Evolutionary conservation across 2,888 invertebrate genomes (phyloP), one percentile per base, ranked within the genome.

Genomic region (Drosophila quinaria): DNA sequence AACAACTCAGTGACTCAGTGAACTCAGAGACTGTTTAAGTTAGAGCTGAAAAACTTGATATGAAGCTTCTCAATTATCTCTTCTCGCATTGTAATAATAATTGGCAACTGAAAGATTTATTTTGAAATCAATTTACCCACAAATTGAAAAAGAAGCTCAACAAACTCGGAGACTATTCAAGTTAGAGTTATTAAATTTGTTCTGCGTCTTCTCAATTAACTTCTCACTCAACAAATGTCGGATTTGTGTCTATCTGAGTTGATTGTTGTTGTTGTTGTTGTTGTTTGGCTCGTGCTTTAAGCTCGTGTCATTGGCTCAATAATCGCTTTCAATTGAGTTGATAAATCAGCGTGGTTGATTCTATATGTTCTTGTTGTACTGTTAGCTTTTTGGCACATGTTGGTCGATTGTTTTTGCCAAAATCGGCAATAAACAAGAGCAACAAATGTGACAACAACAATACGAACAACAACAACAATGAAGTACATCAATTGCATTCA

Each of bases 401-500:
- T 65, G 61, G 61, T 15, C 67, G 68, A 63, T 75, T 75, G 59
- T 76, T 72, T 56, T 59, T 11, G 59, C 60, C 63, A 74, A 74
- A 64, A 33, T 55, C 55, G 56, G 33, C 33, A 56, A 51, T 51
- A 63, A 63, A 63, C 62, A 44, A 59, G 29, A 55, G 29, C 54
- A 70, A 59, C 39, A 59, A 33, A 31, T 31, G 10, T 13, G 10
- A 19, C 1, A 22, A 19, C 9, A 9, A 42, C 4, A 17, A 4
- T 11, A 19, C 19, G 4, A 19, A 31, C 19, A n/a, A 17, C n/a
- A 51, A 46, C 5, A 29, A 39, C 17, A 60, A 33, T 49, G 46
- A 49, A 80, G 62, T 80, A 73, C 87, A 81, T 84, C 87, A 81
- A 87, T 80, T 73, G 78, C 73, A 78, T 80, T 83, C 85, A 85